Percentiles rank a stretch among this genome's conserved stretches.
Evolutionary conservation across 1,140 invertebrate genomes (phyloP).

Genomic region (Sarcophaga bullata): DNA sequence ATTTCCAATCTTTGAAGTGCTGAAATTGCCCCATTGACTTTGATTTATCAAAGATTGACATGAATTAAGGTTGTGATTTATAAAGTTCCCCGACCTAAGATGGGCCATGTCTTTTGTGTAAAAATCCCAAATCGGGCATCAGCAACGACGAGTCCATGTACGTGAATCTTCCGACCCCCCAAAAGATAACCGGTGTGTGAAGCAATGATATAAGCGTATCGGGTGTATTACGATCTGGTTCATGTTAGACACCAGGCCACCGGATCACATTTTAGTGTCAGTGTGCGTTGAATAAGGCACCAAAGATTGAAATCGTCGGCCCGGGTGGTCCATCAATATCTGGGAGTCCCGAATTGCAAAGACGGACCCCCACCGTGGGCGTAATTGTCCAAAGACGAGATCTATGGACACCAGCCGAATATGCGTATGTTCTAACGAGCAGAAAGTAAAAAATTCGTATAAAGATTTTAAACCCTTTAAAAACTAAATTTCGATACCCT

Average conservation of each 20-base stretch:
- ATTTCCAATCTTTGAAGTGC: too few species aligned
- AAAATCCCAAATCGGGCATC: slow-evolving; percentile 50
- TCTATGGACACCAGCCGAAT: slow-evolving; percentile 80
- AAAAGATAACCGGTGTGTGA: slow-evolving; percentile 88
- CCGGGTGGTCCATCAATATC: slow-evolving; percentile 74
- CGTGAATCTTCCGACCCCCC: slow-evolving; percentile 96
- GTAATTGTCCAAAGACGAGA: slow-evolving; percentile 73
- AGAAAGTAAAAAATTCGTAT: neutral
- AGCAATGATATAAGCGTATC: slow-evolving; percentile 96
- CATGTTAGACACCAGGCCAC: slow-evolving; percentile 86
- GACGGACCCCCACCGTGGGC: slow-evolving; percentile 80
- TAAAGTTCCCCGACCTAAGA: too few species aligned
- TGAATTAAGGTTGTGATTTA: too few species aligned
- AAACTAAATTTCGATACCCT: slow-evolving; percentile 69
- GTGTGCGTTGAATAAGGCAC: slow-evolving; percentile 87
- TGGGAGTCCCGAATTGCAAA: slow-evolving; percentile 89
- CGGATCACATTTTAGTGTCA: slow-evolving; percentile 85
- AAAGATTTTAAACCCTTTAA: neutral
- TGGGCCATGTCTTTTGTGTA: too few species aligned
- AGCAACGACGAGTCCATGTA: slow-evolving; percentile 85
- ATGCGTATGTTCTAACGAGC: slow-evolving; percentile 79
- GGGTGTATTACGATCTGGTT: slow-evolving; percentile 85
- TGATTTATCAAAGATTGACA: too few species aligned
- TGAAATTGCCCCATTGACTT: too few species aligned
- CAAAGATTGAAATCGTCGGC: slow-evolving; percentile 86